A percentile compares a stretch with the other conserved stretches of the same genome.
phyloP scores from a whole-genome alignment of 2,888 invertebrate genomes.

The Spilosoma lubricipeda region DNA sequence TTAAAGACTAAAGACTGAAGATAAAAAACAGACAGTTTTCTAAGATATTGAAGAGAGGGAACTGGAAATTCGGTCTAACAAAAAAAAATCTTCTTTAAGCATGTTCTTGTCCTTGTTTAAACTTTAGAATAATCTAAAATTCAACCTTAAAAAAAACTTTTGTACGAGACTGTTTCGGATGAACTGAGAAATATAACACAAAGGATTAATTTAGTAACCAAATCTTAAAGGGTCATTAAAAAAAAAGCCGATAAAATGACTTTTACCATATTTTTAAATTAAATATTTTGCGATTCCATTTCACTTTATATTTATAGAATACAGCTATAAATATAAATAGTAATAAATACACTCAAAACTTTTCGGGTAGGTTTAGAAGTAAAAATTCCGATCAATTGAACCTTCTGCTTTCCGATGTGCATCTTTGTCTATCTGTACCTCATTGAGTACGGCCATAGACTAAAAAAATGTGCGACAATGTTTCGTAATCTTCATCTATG shows the following conservation, averaged over 20 bases:
- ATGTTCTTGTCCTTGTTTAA: too few relatives aligned
- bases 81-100: too few relatives aligned
- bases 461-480: conserved; percentile 36
- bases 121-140: background rate
- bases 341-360: too few relatives aligned
- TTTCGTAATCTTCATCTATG: conserved; percentile 55
- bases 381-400: background rate
- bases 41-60: background rate
- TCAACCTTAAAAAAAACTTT: background rate
- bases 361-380: background rate
- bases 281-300: too few relatives aligned
- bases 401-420: conserved; percentile 42
- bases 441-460: background rate
- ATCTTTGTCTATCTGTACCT: conserved; percentile 53
- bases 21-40: conserved; percentile 11
- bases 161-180: background rate
- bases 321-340: too few relatives aligned
- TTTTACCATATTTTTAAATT: too few relatives aligned
- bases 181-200: too few relatives aligned
- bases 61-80: background rate
- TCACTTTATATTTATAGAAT: too few relatives aligned
- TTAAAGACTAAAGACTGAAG: conserved; percentile 9
- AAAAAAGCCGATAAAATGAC: too few relatives aligned
- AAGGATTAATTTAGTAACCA: background rate
- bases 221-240: background rate